Evolutionary conservation across 2,888 invertebrate species (phyloP), one percentile per base, ranked within the genome.

Genomic region (Apodemia hepburni): DNA sequence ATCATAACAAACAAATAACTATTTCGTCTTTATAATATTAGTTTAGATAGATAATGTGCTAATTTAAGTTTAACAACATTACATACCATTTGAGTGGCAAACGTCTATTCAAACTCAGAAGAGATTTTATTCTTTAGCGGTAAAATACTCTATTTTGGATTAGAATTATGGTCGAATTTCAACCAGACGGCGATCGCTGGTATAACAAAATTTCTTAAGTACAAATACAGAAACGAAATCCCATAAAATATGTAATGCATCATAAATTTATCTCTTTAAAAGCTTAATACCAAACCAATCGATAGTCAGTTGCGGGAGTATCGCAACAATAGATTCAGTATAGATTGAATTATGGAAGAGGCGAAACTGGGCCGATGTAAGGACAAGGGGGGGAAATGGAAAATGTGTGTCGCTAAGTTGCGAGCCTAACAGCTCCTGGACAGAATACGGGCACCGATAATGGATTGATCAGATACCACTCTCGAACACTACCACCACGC

Each of bases 341-440:
- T 83, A 82, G 82, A 86, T 87, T 87, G 86, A 90, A 88, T 88
- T 87, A 89, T 87, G 84, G 85, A 84, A 82, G 81, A 81, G 81
- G 81, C 75, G 79, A 79, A 85, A 82, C 81, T 82, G 81, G 79
- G 82, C 79, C 81, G 80, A 72, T 75, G 78, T 76, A 75, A 82
- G 78, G 80, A 80, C 81, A 78, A 79, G 79, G 76, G 80, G 61
- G 81, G 85, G 84, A 84, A 90, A 91, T 90, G 88, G 90, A 87
- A 89, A 90, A 90, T 90, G 84, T 87, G 83, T 89, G 90, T 90
- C 81, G 81, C 84, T 82, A 87, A 87, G 80, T 88, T 84, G 79
- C 76, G 80, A 73, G 79, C 75, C 84, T 82, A 81, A 85, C 83
- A 83, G 79, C 80, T 81, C 79, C 80, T 86, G 88, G 85, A 80